Evolutionary conservation across 2,888 invertebrate genomes (phyloP).

Genomic region (Macrophya annulata): DNA sequence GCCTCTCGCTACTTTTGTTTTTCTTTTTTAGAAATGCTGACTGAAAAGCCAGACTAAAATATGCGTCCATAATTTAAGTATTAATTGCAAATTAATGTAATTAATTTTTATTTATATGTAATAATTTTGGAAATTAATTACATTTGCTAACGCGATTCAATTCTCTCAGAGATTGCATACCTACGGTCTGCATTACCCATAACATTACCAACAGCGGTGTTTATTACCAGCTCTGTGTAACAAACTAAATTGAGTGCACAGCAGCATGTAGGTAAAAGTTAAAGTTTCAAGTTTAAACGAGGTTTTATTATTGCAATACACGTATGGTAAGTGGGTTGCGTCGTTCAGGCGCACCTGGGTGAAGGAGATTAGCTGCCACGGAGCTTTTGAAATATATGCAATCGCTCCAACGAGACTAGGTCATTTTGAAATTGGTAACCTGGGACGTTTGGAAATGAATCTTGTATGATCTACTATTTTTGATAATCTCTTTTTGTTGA

Average conservation of each 20-base stretch:
- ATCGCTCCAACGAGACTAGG: neutral
- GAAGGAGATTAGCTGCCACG: neutral
- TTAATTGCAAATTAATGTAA: neutral
- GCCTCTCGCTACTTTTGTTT: neutral
- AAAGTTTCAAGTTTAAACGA: neutral
- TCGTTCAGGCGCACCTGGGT: slow-evolving; percentile 30
- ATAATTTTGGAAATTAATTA: neutral
- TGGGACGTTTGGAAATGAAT: neutral
- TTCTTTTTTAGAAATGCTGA: neutral
- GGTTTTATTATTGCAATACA: neutral
- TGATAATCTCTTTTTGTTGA: neutral
- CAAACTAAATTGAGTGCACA: neutral
- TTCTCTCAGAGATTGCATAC: neutral
- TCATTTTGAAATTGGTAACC: neutral
- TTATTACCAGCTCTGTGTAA: neutral
- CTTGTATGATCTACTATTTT: neutral
- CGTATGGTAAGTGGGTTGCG: slow-evolving; percentile 24
- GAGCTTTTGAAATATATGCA: slow-evolving; percentile 18
- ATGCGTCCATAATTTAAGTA: neutral
- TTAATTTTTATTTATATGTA: neutral
- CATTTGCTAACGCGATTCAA: neutral
- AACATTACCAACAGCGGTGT: neutral
- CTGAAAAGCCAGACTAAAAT: neutral
- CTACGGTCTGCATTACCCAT: neutral
- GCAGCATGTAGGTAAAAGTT: slow-evolving; percentile 24